Percentiles rank a stretch among this genome's conserved stretches.
Conservation (phyloP, 2,888 invertebrate genomes). For the Drosophila cognata region DNA sequence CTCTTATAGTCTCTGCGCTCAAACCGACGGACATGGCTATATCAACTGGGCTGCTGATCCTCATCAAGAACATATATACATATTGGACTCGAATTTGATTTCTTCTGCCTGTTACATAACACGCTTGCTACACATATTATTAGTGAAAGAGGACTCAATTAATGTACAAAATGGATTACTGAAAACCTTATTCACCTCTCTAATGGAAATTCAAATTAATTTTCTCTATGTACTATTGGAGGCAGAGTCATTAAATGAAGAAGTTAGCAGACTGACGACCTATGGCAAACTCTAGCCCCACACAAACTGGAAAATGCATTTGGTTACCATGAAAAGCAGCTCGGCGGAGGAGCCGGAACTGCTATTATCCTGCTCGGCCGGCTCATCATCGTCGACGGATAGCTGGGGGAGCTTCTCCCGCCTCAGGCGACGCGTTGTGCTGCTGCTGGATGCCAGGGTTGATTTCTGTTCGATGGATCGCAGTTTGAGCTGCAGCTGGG, state of each 20-base stretch:
- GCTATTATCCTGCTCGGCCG: constrained; percentile 72
- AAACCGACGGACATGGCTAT: too few species aligned
- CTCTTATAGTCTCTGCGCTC: not conserved
- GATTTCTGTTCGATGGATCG: constrained; percentile 86
- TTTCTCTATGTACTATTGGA: too few species aligned
- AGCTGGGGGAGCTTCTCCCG: constrained; percentile 65
- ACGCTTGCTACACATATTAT: too few species aligned
- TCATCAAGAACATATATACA: too few species aligned
- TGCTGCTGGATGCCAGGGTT: constrained; percentile 11
- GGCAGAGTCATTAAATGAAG: not conserved
- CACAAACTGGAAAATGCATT: not conserved
- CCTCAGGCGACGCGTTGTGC: constrained; percentile 47
- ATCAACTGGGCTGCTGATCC: too few species aligned
- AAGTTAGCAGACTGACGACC: not conserved
- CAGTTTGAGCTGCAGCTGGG: constrained; percentile 90
- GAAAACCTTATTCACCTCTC: too few species aligned
- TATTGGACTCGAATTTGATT: too few species aligned
- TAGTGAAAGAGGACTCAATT: too few species aligned
- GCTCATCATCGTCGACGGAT: constrained; percentile 65
- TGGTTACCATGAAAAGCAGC: constrained; percentile 84
- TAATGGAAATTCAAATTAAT: too few species aligned
- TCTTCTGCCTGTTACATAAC: too few species aligned
- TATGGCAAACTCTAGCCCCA: not conserved
- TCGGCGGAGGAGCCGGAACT: constrained; percentile 84
- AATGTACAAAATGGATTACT: too few species aligned